phyloP scores from a whole-genome alignment of 2,888 invertebrate species.

The Cartodere bifasciata region DNA sequence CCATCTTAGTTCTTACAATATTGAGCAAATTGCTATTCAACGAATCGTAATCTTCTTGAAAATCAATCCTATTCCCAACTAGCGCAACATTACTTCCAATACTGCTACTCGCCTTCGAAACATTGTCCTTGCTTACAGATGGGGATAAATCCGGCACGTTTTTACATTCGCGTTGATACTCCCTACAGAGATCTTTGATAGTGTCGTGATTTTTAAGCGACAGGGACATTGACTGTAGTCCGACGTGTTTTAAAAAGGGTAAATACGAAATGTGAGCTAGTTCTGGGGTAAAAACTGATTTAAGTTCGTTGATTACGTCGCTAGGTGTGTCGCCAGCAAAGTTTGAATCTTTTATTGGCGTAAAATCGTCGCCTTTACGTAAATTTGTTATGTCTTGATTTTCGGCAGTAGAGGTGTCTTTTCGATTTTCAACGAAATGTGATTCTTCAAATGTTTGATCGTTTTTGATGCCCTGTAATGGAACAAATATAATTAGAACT shows the following conservation, averaged over 20 bases:
- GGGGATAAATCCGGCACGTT: neutral
- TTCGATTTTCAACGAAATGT: no score
- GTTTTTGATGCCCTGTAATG: no score
- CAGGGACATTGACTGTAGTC: conserved; percentile 55
- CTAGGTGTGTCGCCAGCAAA: no score
- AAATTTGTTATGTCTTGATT: no score
- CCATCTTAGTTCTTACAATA: conserved; percentile 53
- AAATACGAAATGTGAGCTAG: conserved; percentile 75
- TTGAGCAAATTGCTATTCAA: conserved; percentile 40
- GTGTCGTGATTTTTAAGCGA: conserved; percentile 66
- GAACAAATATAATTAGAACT: no score
- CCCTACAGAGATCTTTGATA: conserved; percentile 62
- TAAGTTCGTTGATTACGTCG: conserved; percentile 62
- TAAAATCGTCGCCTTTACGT: no score
- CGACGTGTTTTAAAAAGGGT: conserved; percentile 61
- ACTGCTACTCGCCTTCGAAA: conserved; percentile 36
- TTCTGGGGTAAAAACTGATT: conserved; percentile 70
- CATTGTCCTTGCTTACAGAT: conserved; percentile 2
- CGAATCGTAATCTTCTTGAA: conserved; percentile 39
- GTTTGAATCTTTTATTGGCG: no score
- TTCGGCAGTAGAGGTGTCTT: no score
- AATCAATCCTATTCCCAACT: conserved; percentile 78
- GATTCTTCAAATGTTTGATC: no score
- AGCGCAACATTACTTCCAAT: conserved; percentile 74
- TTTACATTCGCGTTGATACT: conserved; percentile 46